Conservation (phyloP, 2,888 invertebrate genomes). For the Sarcophaga caerulescens region DNA sequence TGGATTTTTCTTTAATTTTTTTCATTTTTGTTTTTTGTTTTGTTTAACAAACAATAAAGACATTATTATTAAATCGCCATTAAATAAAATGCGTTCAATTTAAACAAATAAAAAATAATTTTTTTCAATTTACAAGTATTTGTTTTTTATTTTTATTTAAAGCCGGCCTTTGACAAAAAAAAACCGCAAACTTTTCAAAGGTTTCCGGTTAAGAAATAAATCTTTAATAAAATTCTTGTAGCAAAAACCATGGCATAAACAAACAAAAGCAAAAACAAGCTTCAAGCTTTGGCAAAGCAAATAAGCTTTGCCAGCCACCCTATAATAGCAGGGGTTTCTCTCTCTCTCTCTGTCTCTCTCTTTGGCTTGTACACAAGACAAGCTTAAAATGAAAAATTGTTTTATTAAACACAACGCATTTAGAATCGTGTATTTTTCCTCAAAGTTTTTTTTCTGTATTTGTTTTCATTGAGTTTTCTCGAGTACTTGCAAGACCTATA, state of each 20-base stretch:
- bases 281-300: slow-evolving; percentile 24
- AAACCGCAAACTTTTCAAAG: slow-evolving; percentile 65
- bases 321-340: background rate
- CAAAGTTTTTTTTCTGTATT: slow-evolving; percentile 32
- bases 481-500: slow-evolving; percentile 77
- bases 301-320: background rate
- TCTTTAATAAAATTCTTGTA: background rate
- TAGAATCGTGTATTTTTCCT: slow-evolving; percentile 54
- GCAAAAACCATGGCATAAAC: background rate
- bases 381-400: slow-evolving; percentile 27
- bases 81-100: slow-evolving; percentile 13
- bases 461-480: slow-evolving; percentile 18
- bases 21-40: background rate
- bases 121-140: background rate
- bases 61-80: background rate
- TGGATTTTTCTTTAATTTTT: slow-evolving; percentile 8
- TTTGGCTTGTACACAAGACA: background rate
- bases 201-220: slow-evolving; percentile 57
- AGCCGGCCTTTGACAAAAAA: slow-evolving; percentile 16
- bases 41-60: background rate
- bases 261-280: slow-evolving; percentile 20
- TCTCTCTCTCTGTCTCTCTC: background rate
- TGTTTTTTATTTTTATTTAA: background rate
- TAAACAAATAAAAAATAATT: slow-evolving; percentile 6
- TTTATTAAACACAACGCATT: slow-evolving; percentile 7